These are phyloP conservation scores for Leucania comma DNA, from an alignment of 2,888 invertebrate genomes.

Conservation along the genomic window DNA sequence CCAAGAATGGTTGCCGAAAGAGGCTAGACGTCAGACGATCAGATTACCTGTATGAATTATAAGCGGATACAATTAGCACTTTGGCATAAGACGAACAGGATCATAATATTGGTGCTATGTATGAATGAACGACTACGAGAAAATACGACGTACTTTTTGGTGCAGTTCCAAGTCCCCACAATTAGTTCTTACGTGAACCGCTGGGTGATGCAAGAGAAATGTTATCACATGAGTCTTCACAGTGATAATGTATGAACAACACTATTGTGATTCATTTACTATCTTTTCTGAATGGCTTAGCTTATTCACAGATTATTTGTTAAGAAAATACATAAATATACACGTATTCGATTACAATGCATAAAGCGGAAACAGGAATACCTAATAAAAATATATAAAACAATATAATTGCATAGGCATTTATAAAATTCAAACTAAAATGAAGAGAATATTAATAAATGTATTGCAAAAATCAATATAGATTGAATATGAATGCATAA, in stretches of 20 bases:
- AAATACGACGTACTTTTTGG: constrained; percentile 42
- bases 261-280: background rate
- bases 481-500: background rate
- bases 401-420: too few relatives aligned
- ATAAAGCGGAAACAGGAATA: background rate
- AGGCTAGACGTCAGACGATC: constrained; percentile 1
- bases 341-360: background rate
- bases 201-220: constrained; percentile 30
- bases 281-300: background rate
- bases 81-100: constrained; percentile 19
- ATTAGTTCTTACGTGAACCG: constrained; percentile 44
- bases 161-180: constrained; percentile 48
- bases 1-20: background rate
- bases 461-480: background rate
- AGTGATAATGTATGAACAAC: constrained; percentile 12
- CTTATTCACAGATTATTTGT: background rate
- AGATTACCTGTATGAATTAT: constrained; percentile 30
- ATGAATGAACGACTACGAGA: constrained; percentile 56
- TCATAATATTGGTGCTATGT: constrained; percentile 36
- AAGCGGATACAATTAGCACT: constrained; percentile 37
- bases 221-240: constrained; percentile 22
- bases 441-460: background rate
- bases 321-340: background rate
- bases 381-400: background rate
- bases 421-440: background rate